A percentile compares a stretch with the other conserved stretches of the same genome.
These are phyloP conservation scores for Paralichthys olivaceus DNA, from an alignment of 2,113 vertebrate genomes.

Conservation along the genomic window DNA sequence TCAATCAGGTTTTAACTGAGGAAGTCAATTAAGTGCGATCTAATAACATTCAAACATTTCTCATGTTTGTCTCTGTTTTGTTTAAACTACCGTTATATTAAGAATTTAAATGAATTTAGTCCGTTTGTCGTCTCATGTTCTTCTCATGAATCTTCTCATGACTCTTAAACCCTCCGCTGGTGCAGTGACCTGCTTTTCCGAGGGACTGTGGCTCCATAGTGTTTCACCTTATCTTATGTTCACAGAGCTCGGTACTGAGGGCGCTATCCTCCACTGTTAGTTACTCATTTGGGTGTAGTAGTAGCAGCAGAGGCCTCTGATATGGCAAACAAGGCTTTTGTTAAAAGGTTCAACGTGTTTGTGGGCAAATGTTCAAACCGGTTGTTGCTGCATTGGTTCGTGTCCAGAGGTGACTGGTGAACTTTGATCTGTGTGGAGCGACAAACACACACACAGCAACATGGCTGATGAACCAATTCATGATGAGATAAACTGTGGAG, in stretches of 20 bases:
- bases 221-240: slow-evolving; percentile 38
- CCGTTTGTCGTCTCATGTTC: not conserved
- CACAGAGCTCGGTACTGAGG: not conserved
- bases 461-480: no score
- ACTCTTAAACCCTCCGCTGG: no score
- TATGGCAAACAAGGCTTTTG: not conserved
- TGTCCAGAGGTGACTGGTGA: not conserved
- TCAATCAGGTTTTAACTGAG: no score
- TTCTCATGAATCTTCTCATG: no score
- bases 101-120: no score
- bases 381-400: not conserved
- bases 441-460: not conserved
- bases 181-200: slow-evolving; percentile 13
- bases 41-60: not conserved
- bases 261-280: not conserved
- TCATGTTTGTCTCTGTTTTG: not conserved
- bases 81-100: no score
- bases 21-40: no score
- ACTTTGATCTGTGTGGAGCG: not conserved
- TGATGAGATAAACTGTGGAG: no score
- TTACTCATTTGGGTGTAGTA: slow-evolving; percentile 10
- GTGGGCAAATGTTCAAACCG: not conserved
- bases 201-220: not conserved
- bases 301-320: not conserved
- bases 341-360: slow-evolving; percentile 2